Percentiles rank a stretch among this genome's conserved stretches.
Conservation (phyloP, 2,113 vertebrate species). For the Pimephales promelas region DNA sequence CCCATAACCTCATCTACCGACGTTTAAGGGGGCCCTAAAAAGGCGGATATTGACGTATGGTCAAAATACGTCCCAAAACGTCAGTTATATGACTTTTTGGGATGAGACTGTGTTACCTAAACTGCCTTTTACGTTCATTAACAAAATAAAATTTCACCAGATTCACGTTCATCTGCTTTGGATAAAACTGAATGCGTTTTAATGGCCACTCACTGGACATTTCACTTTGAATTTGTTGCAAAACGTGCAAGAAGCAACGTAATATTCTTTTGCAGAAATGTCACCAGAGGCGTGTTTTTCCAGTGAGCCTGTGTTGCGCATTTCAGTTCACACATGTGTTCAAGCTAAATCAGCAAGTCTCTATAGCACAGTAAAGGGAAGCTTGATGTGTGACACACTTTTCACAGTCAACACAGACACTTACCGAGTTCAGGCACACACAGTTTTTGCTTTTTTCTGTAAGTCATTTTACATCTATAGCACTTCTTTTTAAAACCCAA, state of each 20-base stretch:
- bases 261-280: neutral
- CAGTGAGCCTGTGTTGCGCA: neutral
- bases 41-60: too few relatives aligned
- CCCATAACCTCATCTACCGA: too few relatives aligned
- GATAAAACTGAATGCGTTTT: neutral
- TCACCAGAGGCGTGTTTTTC: neutral
- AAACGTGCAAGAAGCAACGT: neutral
- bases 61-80: too few relatives aligned
- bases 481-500: conserved; percentile 8
- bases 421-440: neutral
- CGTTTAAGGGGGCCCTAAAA: too few relatives aligned
- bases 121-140: neutral
- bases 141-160: neutral
- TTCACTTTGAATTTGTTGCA: neutral
- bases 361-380: neutral
- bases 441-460: conserved; percentile 2
- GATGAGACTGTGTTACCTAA: too few relatives aligned
- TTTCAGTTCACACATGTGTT: neutral
- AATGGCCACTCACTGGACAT: neutral
- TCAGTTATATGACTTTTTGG: too few relatives aligned
- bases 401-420: neutral
- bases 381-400: neutral
- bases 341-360: neutral
- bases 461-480: neutral
- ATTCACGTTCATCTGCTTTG: too few relatives aligned